Conservation (phyloP, 2,113 vertebrate genomes). For the Phaethornis superciliosus region DNA sequence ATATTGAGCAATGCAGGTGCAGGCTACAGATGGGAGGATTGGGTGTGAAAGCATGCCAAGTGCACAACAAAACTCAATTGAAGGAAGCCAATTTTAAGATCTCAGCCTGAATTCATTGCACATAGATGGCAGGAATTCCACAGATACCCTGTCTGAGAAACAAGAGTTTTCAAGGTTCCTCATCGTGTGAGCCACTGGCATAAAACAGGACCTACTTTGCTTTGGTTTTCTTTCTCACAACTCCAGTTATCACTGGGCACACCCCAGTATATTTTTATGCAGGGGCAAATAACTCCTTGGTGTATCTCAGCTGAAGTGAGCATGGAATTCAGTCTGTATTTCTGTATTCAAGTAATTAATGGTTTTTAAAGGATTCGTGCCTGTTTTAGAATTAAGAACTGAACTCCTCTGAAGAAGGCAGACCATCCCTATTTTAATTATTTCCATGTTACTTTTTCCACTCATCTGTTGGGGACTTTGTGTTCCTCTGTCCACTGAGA, state of each 20-base stretch:
- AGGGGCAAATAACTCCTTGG: not conserved
- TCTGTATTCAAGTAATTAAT: not conserved
- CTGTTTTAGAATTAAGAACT: conserved; percentile 16
- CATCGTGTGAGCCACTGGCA: not conserved
- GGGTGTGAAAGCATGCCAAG: conserved; percentile 68
- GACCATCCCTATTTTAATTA: not conserved
- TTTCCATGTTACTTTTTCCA: not conserved
- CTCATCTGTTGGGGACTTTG: not conserved
- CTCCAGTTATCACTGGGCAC: not conserved
- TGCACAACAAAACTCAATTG: conserved; percentile 69
- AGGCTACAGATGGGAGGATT: conserved; percentile 69
- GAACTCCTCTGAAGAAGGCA: not conserved
- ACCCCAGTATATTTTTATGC: not conserved
- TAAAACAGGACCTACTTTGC: not conserved
- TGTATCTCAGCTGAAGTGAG: not conserved
- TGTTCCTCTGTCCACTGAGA: not conserved
- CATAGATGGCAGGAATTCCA: conserved; percentile 58
- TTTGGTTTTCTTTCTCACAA: not conserved
- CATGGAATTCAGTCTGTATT: not conserved
- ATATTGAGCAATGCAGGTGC: conserved; percentile 71
- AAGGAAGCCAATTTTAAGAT: conserved; percentile 72
- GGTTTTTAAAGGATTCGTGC: not conserved
- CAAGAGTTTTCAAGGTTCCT: conserved; percentile 25
- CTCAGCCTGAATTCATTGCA: conserved; percentile 48
- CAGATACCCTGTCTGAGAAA: conserved; percentile 52